Evolutionary conservation across 2,113 vertebrate species (phyloP).

Genomic region (Spizaetus ornatus): DNA sequence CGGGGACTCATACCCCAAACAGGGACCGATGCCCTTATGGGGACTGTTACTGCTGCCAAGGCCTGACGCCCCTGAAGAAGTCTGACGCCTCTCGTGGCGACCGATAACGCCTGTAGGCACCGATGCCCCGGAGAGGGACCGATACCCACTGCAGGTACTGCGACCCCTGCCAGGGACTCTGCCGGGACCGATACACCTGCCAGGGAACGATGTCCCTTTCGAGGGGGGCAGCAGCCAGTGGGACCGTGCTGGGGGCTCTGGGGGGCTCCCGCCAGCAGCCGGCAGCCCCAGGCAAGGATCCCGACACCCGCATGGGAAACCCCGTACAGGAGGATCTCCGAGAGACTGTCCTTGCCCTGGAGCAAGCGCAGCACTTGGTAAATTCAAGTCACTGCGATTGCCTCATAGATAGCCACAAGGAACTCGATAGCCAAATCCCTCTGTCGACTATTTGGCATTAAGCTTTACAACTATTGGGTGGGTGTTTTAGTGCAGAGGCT

Average conservation of each 20-base stretch:
- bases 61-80: neutral
- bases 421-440: neutral
- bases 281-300: neutral
- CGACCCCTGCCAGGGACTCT: neutral
- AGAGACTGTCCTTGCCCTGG: neutral
- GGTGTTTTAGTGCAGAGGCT: neutral
- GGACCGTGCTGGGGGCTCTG: neutral
- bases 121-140: neutral
- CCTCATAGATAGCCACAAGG: neutral
- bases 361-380: neutral
- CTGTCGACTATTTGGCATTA: neutral
- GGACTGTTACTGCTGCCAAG: neutral
- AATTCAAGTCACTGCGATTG: neutral
- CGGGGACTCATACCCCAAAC: neutral
- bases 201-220: fast-evolving
- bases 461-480: neutral
- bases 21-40: neutral
- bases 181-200: no score
- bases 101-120: neutral
- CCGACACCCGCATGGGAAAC: fast-evolving
- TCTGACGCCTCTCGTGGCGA: neutral
- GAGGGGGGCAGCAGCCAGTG: neutral
- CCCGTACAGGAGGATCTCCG: neutral
- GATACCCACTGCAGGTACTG: neutral
- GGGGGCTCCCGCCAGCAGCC: neutral